Percentiles rank a stretch among this genome's conserved stretches.
Conservation (phyloP, 2,888 invertebrate species). For the Punctoribates punctum region DNA sequence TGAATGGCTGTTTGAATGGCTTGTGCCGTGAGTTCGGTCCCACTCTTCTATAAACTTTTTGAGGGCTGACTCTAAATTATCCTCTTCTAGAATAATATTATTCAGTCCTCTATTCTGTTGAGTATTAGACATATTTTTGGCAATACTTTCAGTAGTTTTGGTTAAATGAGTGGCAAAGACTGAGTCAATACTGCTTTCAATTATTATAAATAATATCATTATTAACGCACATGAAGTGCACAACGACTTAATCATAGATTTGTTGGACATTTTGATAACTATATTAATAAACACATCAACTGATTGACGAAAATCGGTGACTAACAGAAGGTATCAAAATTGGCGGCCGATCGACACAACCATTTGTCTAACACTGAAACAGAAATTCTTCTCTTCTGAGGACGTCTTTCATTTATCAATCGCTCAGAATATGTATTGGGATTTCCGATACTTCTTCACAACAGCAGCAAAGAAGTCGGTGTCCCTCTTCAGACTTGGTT, state of each 20-base stretch:
- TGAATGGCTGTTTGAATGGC: not conserved
- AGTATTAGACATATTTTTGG: not conserved
- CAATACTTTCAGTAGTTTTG: slow-evolving; percentile 1
- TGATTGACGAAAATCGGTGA: not conserved
- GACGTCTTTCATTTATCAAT: not conserved
- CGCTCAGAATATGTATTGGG: not conserved
- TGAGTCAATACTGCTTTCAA: slow-evolving; percentile 7
- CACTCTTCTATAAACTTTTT: slow-evolving; percentile 20
- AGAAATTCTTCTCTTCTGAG: too few species aligned
- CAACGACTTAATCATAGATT: not conserved
- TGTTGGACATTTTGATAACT: slow-evolving; percentile 2
- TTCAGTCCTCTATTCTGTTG: not conserved
- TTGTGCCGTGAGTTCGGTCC: slow-evolving; percentile 13
- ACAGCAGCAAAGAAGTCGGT: slow-evolving; percentile 20
- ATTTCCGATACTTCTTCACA: slow-evolving; percentile 12
- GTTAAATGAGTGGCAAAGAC: slow-evolving; percentile 7
- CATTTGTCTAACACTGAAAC: not conserved
- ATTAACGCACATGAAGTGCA: slow-evolving; percentile 12
- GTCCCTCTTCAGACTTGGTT: slow-evolving; percentile 22
- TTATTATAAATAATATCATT: not conserved
- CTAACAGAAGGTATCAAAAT: not conserved
- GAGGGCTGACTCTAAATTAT: slow-evolving; percentile 5
- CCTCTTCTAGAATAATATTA: slow-evolving; percentile 15
- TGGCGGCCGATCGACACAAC: not conserved
- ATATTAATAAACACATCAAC: not conserved